Evolutionary conservation across 2,113 vertebrate genomes (phyloP).

Genomic region (human (Homo sapiens)): DNA sequence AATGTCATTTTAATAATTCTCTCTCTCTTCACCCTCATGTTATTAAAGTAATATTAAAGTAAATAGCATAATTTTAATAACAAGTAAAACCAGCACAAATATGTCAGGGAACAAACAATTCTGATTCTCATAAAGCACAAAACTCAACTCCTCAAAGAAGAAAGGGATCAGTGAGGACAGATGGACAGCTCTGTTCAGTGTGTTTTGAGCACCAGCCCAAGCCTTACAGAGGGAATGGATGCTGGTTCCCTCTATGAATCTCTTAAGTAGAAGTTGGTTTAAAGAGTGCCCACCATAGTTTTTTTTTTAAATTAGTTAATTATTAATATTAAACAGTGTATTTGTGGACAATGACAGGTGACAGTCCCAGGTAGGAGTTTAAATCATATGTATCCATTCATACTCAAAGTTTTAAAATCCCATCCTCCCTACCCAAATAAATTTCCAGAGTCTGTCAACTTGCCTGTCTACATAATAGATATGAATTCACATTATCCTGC

Average conservation of each 20-base stretch:
- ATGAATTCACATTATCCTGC: background rate
- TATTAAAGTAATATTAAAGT: background rate
- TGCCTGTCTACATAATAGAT: background rate
- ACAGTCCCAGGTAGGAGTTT: background rate
- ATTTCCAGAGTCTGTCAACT: background rate
- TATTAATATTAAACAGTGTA: background rate
- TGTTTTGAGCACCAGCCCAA: background rate
- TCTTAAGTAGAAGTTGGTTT: background rate
- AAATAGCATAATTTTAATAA: background rate
- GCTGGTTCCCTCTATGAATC: background rate
- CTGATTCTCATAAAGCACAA: background rate
- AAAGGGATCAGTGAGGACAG: background rate
- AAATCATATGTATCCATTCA: slow-evolving; percentile 1
- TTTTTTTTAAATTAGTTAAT: background rate
- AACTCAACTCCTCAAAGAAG: background rate
- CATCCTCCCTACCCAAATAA: background rate
- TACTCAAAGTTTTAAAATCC: background rate
- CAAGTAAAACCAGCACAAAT: slow-evolving; percentile 8
- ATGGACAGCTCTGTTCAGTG: background rate
- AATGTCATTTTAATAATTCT: background rate
- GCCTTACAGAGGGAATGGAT: background rate
- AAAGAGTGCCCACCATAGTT: background rate
- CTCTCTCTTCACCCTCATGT: background rate
- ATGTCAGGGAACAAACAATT: background rate
- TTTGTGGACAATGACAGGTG: background rate